Evolutionary conservation across 2,888 invertebrate genomes (phyloP), one percentile per base, ranked within the genome.

Genomic region (Acrobasis consociella): DNA sequence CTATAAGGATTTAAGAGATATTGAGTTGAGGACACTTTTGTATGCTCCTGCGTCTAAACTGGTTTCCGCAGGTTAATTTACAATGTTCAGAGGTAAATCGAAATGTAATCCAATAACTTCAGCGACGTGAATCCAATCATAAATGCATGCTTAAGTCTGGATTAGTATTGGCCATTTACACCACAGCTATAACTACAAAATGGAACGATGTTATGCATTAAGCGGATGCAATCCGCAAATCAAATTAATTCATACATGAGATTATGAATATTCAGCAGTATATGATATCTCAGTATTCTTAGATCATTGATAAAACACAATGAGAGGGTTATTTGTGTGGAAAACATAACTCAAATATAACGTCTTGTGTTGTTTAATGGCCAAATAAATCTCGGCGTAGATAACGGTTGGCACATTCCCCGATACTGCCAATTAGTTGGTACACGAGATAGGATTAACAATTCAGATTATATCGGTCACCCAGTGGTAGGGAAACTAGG

Each of bases 391-490:
- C 79, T 74, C 74, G 69, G 69, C 64, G 67, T 59, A 73, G 78
- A 77, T 81, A 75, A 73, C 72, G 71, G 66, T 67, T 67, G 63
- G 66, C 70, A 64, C 70, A 69, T 70, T 80, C 79, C 73, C 70
- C 76, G 76, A 75, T 74, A 77, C 77, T 81, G 85, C 86, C 88
- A 90, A 90, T 89, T 89, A 90, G 82, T 71, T 69, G 69, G 69
- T 71, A 80, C 76, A 73, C 65, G 72, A 80, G 80, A 85, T 85
- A 71, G 78, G 77, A 90, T 89, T 88, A 85, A 85, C 87, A 83
- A 86, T 86, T 86, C 81, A 86, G 85, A 90, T 89, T 85, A 83
- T 81, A 85, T 84, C 82, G 80, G 74, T 73, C 77, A 76, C 68
- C 71, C 64, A 70, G 70, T 67, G 66, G 66, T 58, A 68, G 73